A percentile compares a stretch with the other conserved stretches of the same genome.
Conservation (phyloP, 2,888 invertebrate genomes). For the Xestia sexstrigata region DNA sequence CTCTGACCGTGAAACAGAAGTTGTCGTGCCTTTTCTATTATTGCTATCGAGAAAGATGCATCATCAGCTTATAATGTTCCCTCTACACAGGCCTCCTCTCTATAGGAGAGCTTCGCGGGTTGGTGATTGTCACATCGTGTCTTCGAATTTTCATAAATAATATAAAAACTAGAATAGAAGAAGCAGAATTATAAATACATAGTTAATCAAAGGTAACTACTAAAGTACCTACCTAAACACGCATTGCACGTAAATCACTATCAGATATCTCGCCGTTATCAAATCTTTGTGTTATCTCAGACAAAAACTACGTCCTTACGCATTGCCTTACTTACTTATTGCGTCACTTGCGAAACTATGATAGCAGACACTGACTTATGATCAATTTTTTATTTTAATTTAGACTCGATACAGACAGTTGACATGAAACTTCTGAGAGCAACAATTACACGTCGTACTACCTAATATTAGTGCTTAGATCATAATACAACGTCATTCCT, state of each 20-base stretch:
- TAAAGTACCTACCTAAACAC: slow-evolving; percentile 38
- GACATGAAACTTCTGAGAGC: slow-evolving; percentile 10
- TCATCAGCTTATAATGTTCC: not conserved
- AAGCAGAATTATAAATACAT: slow-evolving; percentile 4
- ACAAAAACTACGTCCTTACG: slow-evolving; percentile 53
- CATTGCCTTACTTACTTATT: slow-evolving; percentile 55
- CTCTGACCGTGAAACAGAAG: not conserved
- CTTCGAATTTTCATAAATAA: not conserved
- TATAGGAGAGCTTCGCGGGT: not conserved
- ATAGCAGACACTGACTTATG: slow-evolving; percentile 43
- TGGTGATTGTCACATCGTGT: not conserved
- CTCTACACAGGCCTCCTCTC: not conserved
- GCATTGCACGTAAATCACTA: slow-evolving; percentile 65
- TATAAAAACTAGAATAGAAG: too few species aligned
- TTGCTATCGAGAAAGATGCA: not conserved
- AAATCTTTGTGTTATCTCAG: slow-evolving; percentile 65
- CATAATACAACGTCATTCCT: slow-evolving; percentile 52
- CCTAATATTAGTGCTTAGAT: slow-evolving; percentile 47
- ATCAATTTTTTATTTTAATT: slow-evolving; percentile 13
- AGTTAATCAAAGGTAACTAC: not conserved
- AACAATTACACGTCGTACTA: slow-evolving; percentile 25
- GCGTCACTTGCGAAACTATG: slow-evolving; percentile 50
- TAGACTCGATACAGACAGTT: not conserved
- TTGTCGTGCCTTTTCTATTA: not conserved
- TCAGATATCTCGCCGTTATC: slow-evolving; percentile 60